Evolutionary conservation across 2,113 vertebrate genomes (phyloP).

Genomic region (Genyomyrus donnyi): DNA sequence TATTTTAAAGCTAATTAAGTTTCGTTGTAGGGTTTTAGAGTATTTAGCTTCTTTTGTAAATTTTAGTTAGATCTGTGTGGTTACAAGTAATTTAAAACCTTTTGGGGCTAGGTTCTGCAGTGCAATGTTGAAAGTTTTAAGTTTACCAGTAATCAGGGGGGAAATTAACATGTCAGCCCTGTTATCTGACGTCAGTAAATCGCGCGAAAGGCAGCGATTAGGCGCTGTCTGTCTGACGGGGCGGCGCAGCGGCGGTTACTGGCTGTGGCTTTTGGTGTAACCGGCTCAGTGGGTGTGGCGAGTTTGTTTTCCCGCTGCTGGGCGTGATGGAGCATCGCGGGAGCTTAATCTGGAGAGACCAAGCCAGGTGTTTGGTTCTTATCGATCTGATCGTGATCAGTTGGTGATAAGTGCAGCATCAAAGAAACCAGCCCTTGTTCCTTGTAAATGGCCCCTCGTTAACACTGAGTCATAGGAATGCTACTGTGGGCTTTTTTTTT

Average conservation of each 20-base stretch:
- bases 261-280: background rate
- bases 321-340: background rate
- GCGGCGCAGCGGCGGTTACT: background rate
- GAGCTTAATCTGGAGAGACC: background rate
- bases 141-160: background rate
- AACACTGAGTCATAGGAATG: background rate
- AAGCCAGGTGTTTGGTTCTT: background rate
- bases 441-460: background rate
- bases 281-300: background rate
- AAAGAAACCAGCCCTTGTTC: background rate
- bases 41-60: background rate
- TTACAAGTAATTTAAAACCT: background rate
- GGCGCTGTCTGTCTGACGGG: background rate
- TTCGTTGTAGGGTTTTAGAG: background rate
- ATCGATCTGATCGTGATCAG: background rate
- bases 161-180: background rate
- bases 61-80: background rate
- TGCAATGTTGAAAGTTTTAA: background rate
- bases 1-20: background rate
- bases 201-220: background rate
- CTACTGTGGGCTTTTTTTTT: background rate
- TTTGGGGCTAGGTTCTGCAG: background rate
- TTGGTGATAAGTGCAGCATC: background rate
- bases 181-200: background rate
- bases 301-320: background rate